Percentiles rank a stretch among this genome's conserved stretches.
These are phyloP conservation scores for Pandemis corylana DNA, from an alignment of 2,888 invertebrate genomes.

Conservation along the genomic window DNA sequence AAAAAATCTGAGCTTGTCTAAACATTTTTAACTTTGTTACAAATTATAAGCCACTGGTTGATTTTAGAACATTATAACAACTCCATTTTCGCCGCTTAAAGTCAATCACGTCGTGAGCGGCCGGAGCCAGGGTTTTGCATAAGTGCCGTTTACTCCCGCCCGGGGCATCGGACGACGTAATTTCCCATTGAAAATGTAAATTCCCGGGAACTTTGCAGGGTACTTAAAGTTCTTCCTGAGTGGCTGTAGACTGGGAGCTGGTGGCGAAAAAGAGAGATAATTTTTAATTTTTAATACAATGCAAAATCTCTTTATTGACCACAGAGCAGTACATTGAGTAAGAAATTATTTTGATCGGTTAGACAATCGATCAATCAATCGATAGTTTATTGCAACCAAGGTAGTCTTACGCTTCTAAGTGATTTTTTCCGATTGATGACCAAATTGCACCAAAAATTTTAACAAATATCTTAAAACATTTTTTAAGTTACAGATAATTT, in stretches of 20 bases:
- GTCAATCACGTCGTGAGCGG: slow-evolving; percentile 19
- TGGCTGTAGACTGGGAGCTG: slow-evolving; percentile 16
- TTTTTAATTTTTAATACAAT: not conserved
- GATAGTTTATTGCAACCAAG: too few species aligned
- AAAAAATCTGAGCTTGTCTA: too few species aligned
- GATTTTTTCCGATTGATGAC: too few species aligned
- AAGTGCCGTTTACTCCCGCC: slow-evolving; percentile 28
- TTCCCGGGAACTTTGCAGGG: slow-evolving; percentile 26
- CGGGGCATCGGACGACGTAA: slow-evolving; percentile 24
- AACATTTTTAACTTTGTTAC: too few species aligned
- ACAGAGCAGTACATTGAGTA: too few species aligned
- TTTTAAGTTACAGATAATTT: too few species aligned
- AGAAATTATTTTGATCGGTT: too few species aligned
- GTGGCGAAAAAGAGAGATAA: not conserved
- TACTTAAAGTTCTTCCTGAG: slow-evolving; percentile 33
- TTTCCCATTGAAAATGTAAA: slow-evolving; percentile 36
- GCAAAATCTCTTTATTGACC: not conserved
- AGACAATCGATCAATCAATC: too few species aligned
- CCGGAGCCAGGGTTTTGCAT: slow-evolving; percentile 10
- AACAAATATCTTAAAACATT: too few species aligned
- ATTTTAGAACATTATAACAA: not conserved
- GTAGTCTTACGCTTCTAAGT: too few species aligned
- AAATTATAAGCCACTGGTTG: not conserved
- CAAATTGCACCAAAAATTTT: too few species aligned
- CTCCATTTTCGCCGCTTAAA: slow-evolving; percentile 11